Percentiles rank a stretch among this genome's conserved stretches.
These are phyloP conservation scores for Mechanitis mazaeus DNA, from an alignment of 2,888 invertebrate species.

Conservation along the genomic window DNA sequence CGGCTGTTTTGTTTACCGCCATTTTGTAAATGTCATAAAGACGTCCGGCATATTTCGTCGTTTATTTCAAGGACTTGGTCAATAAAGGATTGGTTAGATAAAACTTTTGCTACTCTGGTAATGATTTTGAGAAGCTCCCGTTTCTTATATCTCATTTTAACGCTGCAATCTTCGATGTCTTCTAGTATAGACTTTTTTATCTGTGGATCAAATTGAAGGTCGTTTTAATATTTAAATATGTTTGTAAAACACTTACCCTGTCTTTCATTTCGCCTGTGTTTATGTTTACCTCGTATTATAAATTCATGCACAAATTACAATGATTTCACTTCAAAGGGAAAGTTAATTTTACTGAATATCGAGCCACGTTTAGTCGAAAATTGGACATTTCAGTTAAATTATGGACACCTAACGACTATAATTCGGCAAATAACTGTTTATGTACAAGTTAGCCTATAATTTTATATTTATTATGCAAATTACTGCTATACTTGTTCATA, in stretches of 20 bases:
- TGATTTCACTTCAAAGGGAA: constrained; percentile 5
- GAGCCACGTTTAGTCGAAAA: background rate
- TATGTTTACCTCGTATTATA: background rate
- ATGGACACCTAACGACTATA: background rate
- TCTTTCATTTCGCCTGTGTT: no score
- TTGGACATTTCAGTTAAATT: background rate
- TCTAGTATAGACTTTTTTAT: constrained; percentile 78
- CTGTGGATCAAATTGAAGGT: constrained; percentile 46
- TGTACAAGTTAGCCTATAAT: no score
- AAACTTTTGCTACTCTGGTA: constrained; percentile 79
- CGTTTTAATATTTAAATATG: no score
- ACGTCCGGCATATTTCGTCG: constrained; percentile 85
- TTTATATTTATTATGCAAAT: no score
- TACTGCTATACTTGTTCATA: no score
- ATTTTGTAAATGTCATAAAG: constrained; percentile 66
- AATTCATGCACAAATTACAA: constrained; percentile 11
- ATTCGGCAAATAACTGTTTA: no score
- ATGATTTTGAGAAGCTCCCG: constrained; percentile 80
- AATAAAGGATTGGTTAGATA: constrained; percentile 84
- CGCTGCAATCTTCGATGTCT: constrained; percentile 81
- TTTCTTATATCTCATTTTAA: constrained; percentile 82
- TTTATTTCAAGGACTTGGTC: constrained; percentile 87
- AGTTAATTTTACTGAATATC: background rate
- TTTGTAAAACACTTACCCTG: no score
- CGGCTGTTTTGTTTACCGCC: constrained; percentile 42